A percentile compares a stretch with the other conserved stretches of the same genome.
phyloP scores from a whole-genome alignment of 2,888 invertebrate species.

The Apoda limacodes region DNA sequence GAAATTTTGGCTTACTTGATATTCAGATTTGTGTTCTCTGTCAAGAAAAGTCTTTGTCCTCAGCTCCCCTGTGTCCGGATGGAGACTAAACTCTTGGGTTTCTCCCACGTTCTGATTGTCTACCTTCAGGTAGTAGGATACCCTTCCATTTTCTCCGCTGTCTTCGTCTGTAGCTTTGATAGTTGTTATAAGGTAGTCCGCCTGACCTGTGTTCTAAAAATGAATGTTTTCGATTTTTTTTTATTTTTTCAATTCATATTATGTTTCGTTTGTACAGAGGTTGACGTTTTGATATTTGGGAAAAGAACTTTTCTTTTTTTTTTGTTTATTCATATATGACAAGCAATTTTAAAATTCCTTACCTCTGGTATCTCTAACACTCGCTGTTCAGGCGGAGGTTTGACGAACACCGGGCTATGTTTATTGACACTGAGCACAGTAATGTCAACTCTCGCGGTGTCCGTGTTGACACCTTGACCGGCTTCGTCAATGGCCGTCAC shows the following conservation, averaged over 20 bases:
- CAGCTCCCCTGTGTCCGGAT: conserved; percentile 83
- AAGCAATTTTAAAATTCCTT: too few relatives aligned
- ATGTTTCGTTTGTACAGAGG: too few relatives aligned
- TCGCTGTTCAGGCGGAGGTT: conserved; percentile 80
- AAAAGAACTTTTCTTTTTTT: too few relatives aligned
- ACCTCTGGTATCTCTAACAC: conserved; percentile 87
- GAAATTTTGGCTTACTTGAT: conserved; percentile 55
- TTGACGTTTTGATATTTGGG: too few relatives aligned
- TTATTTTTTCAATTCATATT: not conserved
- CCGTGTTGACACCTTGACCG: conserved; percentile 74
- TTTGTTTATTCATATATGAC: too few relatives aligned
- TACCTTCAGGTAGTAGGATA: conserved; percentile 86
- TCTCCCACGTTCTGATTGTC: conserved; percentile 81
- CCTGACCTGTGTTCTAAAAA: conserved; percentile 75
- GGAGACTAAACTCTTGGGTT: conserved; percentile 85
- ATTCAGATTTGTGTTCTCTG: conserved; percentile 71
- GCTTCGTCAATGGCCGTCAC: conserved; percentile 84
- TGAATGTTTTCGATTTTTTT: conserved; percentile 27
- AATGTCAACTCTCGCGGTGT: conserved; percentile 79
- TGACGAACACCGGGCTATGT: conserved; percentile 83
- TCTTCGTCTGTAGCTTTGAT: conserved; percentile 87
- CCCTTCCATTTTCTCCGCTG: conserved; percentile 83
- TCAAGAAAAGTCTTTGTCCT: conserved; percentile 83
- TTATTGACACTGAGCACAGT: conserved; percentile 84
- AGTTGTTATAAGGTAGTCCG: conserved; percentile 82